These are phyloP conservation scores for Zygogramma bicolorata DNA, from an alignment of 2,888 invertebrate species.

Conservation along the genomic window DNA sequence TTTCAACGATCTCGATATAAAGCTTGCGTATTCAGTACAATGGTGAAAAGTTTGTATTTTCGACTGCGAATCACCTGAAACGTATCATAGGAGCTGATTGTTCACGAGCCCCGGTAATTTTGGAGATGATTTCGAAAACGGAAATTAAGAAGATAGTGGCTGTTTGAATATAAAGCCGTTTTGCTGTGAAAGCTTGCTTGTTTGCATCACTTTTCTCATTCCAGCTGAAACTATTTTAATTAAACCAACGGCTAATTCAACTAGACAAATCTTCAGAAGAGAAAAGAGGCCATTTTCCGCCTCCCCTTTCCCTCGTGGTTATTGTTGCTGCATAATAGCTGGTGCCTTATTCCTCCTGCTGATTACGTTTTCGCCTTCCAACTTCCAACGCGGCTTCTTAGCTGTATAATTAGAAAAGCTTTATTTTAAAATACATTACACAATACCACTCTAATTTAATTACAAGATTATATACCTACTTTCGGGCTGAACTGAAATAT, in stretches of 20 bases:
- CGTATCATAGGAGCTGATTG: too few species aligned
- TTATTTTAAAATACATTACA: slow-evolving; percentile 41
- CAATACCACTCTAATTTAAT: slow-evolving; percentile 37
- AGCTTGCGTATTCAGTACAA: too few species aligned
- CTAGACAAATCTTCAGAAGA: slow-evolving; percentile 63
- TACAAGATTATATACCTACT: slow-evolving; percentile 33
- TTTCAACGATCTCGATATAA: too few species aligned
- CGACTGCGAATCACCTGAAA: too few species aligned
- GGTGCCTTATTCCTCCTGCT: slow-evolving; percentile 30
- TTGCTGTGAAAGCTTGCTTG: slow-evolving; percentile 54
- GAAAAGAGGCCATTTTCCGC: slow-evolving; percentile 52
- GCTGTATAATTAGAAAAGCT: slow-evolving; percentile 43
- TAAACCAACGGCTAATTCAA: slow-evolving; percentile 68
- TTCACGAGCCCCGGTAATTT: slow-evolving; percentile 46
- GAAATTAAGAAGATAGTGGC: slow-evolving; percentile 32
- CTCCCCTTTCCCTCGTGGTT: slow-evolving; percentile 42
- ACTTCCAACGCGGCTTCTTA: slow-evolving; percentile 37
- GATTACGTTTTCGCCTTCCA: slow-evolving; percentile 35
- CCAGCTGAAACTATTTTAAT: slow-evolving; percentile 67
- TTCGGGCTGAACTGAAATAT: slow-evolving; percentile 26
- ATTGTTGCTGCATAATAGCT: slow-evolving; percentile 56
- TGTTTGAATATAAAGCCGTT: slow-evolving; percentile 57
- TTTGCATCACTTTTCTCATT: slow-evolving; percentile 64
- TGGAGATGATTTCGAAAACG: slow-evolving; percentile 38
- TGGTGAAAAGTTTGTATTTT: too few species aligned